Conservation (phyloP, 37 sponge, comb jelly and placozoan species). For the Diacarnus erythraeanus region DNA sequence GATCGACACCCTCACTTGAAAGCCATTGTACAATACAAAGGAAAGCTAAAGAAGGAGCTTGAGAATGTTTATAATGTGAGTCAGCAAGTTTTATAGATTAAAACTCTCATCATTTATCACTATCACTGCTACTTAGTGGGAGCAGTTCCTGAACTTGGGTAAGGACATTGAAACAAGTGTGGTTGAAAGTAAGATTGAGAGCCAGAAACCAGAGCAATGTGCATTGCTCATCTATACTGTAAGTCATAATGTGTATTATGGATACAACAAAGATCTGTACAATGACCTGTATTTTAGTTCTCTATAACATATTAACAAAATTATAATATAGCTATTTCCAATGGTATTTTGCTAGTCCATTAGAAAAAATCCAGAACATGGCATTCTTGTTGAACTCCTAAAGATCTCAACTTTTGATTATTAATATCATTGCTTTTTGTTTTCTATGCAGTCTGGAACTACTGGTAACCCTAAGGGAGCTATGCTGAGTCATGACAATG, state of each 20-base stretch:
- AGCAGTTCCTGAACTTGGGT: conserved; percentile 82
- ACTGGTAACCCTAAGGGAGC: conserved; percentile 89
- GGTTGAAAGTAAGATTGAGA: conserved; percentile 54
- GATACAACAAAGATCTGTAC: background rate
- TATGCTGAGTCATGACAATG: conserved; percentile 93
- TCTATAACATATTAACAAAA: too few species aligned
- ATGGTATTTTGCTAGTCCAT: too few species aligned
- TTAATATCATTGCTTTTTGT: conserved; percentile 15
- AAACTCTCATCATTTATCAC: background rate
- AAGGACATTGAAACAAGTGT: conserved; percentile 46
- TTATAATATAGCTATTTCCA: too few species aligned
- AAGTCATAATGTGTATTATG: background rate
- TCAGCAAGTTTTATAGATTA: background rate
- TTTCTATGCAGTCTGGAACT: conserved; percentile 80
- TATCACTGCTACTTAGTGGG: conserved; percentile 52
- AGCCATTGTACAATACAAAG: conserved; percentile 93
- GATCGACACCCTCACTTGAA: conserved; percentile 85
- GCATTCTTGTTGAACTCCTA: too few species aligned
- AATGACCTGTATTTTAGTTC: background rate
- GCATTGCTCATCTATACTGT: conserved; percentile 87
- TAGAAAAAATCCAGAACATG: background rate
- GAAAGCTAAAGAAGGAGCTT: conserved; percentile 62
- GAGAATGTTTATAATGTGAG: conserved; percentile 72
- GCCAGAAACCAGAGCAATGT: conserved; percentile 76
- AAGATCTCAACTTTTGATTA: too few species aligned